Evolutionary conservation across 2,888 invertebrate species (phyloP).

Genomic region (Branchellion lobata): DNA sequence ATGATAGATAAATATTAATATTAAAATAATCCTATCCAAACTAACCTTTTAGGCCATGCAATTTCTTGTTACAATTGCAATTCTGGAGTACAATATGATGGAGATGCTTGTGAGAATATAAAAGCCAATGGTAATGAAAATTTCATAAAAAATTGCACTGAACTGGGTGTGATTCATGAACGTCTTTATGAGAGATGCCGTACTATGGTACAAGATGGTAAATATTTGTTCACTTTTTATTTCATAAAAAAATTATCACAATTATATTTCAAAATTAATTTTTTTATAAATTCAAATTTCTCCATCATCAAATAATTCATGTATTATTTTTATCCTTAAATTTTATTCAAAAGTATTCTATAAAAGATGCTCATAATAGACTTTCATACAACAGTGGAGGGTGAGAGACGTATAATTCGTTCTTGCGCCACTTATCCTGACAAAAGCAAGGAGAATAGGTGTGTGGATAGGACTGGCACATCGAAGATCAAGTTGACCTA

Average conservation of each 20-base stretch:
- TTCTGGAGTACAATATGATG: constrained; percentile 41
- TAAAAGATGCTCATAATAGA: neutral
- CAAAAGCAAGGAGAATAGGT: constrained; percentile 40
- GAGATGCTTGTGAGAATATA: constrained; percentile 1
- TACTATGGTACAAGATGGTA: constrained; percentile 46
- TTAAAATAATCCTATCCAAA: too few species aligned
- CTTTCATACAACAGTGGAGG: constrained; percentile 46
- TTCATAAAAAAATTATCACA: neutral
- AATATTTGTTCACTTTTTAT: neutral
- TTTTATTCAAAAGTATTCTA: neutral
- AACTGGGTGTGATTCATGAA: neutral
- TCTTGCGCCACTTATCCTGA: constrained; percentile 48
- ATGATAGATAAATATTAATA: too few species aligned
- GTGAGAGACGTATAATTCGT: constrained; percentile 47
- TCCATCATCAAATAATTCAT: neutral
- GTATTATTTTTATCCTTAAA: neutral
- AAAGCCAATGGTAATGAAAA: neutral
- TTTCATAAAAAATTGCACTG: constrained; percentile 24
- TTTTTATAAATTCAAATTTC: neutral
- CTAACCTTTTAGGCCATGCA: constrained; percentile 26
- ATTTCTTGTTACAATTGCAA: constrained; percentile 49
- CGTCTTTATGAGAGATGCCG: constrained; percentile 45
- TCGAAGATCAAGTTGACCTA: constrained; percentile 48
- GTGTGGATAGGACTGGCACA: constrained; percentile 51
- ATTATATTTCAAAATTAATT: constrained; percentile 1